A percentile compares a stretch with the other conserved stretches of the same genome.
Evolutionary conservation across 1,140 invertebrate genomes (phyloP).

Genomic region (Papilio polytes): DNA sequence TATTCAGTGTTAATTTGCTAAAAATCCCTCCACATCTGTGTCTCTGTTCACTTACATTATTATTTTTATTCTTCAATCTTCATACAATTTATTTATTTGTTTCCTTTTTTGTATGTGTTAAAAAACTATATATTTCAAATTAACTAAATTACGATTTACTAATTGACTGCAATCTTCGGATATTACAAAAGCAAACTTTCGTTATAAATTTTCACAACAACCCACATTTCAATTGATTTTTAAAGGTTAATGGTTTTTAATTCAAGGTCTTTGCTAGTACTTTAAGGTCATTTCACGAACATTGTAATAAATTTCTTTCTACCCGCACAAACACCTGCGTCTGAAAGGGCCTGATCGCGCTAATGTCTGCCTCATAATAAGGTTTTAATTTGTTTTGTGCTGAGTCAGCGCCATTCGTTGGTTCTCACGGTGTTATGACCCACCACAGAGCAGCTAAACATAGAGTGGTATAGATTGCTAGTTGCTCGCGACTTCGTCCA

Average conservation of each 20-base stretch:
- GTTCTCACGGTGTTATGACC: constrained; percentile 65
- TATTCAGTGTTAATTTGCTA: constrained; percentile 33
- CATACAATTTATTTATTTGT: neutral
- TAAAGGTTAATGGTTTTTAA: neutral
- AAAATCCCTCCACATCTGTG: constrained; percentile 30
- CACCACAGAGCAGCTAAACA: constrained; percentile 45
- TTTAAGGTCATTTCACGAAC: constrained; percentile 21
- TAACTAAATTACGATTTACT: neutral
- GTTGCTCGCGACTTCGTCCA: too few species aligned
- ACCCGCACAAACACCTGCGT: constrained; percentile 31
- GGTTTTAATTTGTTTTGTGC: constrained; percentile 68
- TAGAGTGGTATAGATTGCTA: constrained; percentile 24
- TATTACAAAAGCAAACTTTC: neutral
- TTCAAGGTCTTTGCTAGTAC: neutral
- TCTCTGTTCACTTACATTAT: constrained; percentile 4
- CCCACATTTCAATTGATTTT: neutral
- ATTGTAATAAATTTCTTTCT: constrained; percentile 33
- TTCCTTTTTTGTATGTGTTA: constrained; percentile 2
- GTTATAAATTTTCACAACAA: too few species aligned
- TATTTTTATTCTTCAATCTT: constrained; percentile 10
- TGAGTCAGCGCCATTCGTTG: constrained; percentile 57
- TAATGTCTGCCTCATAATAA: constrained; percentile 51
- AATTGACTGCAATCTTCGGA: neutral
- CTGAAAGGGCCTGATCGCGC: constrained; percentile 29
- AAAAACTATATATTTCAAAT: neutral